Evolutionary conservation across 1,140 invertebrate genomes (phyloP), one percentile per base, ranked within the genome.

Genomic region (Dendroctonus valens): DNA sequence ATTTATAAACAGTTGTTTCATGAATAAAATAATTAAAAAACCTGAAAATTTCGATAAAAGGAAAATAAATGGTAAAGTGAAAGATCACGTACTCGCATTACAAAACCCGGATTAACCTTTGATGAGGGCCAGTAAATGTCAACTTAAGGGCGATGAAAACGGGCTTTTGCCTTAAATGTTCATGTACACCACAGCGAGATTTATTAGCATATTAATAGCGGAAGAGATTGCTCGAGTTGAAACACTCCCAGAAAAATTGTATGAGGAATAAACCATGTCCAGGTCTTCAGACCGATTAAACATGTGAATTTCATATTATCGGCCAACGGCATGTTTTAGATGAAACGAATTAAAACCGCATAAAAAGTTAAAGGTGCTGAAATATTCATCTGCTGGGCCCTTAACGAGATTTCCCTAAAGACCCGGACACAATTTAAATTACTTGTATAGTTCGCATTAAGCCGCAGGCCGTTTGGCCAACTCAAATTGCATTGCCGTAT

Each of bases 61-160:
- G 63, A 55, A 61, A 66, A 49, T 68, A 65, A 70, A 54, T 70
- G 72, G 68, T 72, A 69, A 72, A 73, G 72, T 73, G 70, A 61
- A 70, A 70, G 70, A 73, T 73, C 72, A 73, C 72, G 72, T 73
- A 73, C 62, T 71, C 52, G 63, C 62, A 55, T 72, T 62, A 58
- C 60, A 64, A 55, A 59, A 62, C 61, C 59, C 64, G 68, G 68
- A 69, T 73, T 72, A 73, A 72, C 71, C 70, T 73, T 73, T 69
- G 66, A 66, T 26, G 26, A 26, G 60, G 69, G 69, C 64, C 50
- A 50, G 54, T 42, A 73, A 73, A 73, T 73, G 72, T 72, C 72
- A 73, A 70, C 68, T 70, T 53, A 67, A 70, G 67, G 70, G 46
- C 58, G 67, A 51, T 51, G 59, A 59, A 59, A 46, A 57, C 12